These are phyloP conservation scores for Quadroppia sp. DNA, from an alignment of 2,888 invertebrate genomes.

Conservation along the genomic window DNA sequence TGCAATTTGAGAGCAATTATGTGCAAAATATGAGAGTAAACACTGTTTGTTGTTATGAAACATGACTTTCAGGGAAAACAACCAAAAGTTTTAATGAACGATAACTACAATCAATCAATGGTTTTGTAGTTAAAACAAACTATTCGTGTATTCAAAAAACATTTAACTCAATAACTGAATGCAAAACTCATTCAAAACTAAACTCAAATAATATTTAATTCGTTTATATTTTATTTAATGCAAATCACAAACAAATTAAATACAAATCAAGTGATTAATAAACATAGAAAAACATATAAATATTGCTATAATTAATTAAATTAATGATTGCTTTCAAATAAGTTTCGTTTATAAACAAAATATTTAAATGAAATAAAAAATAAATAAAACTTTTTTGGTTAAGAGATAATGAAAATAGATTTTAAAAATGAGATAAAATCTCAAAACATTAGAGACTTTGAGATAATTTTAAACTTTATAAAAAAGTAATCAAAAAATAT, in stretches of 20 bases:
- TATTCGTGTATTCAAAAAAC: constrained; percentile 8
- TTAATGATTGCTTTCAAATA: not conserved
- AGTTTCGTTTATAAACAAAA: not conserved
- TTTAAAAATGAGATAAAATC: no score
- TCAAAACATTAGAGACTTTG: no score
- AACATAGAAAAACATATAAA: not conserved
- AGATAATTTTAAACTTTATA: no score
- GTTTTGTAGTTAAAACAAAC: not conserved
- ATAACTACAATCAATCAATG: constrained; percentile 17
- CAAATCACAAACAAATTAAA: not conserved
- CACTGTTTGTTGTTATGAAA: not conserved
- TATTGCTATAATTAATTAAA: not conserved
- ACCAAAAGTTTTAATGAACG: constrained; percentile 13
- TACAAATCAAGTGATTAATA: constrained; percentile 9
- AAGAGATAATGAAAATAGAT: no score
- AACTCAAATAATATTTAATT: not conserved
- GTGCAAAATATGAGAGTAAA: not conserved
- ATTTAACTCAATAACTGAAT: not conserved
- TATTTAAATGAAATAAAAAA: not conserved
- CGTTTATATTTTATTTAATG: not conserved
- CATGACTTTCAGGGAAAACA: not conserved
- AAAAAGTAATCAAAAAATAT: no score
- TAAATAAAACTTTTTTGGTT: no score
- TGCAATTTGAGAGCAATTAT: constrained; percentile 1
- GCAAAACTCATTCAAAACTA: not conserved